phyloP scores from a whole-genome alignment of 2,797 vertebrate species.

The Pelochelys cantorii region DNA sequence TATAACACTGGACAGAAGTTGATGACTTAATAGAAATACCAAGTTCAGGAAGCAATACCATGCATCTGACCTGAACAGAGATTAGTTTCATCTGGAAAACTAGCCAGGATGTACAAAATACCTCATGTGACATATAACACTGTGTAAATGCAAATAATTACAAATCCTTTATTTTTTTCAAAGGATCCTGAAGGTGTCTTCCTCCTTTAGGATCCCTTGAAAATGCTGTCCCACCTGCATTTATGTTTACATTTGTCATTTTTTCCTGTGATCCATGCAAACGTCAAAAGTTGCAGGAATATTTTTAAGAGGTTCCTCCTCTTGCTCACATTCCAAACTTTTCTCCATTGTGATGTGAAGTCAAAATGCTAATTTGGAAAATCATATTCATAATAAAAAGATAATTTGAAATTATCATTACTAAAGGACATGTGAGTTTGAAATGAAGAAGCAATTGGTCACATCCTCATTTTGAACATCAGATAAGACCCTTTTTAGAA shows the following conservation, averaged over 20 bases:
- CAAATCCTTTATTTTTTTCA: background rate
- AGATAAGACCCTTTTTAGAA: background rate
- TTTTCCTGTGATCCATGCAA: background rate
- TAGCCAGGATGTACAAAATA: background rate
- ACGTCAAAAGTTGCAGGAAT: background rate
- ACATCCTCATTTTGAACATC: background rate
- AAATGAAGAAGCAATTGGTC: background rate
- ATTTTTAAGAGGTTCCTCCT: background rate
- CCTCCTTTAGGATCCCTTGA: background rate
- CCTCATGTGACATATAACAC: background rate
- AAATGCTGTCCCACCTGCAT: background rate
- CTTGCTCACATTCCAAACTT: background rate
- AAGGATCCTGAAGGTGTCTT: too few species aligned
- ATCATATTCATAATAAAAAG: background rate
- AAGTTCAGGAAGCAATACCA: constrained; percentile 41
- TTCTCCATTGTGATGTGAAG: background rate
- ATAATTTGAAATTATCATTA: background rate
- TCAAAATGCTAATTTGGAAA: background rate
- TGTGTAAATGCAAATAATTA: background rate
- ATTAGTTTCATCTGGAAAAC: constrained; percentile 66
- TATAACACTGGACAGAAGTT: constrained; percentile 42
- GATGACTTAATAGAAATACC: constrained; percentile 52
- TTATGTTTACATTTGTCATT: background rate
- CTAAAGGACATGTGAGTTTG: background rate
- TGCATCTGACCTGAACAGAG: constrained; percentile 66